Percentiles rank a stretch among this genome's conserved stretches.
These are phyloP conservation scores for Strigamia crassipes DNA, from an alignment of 2,888 invertebrate species.

Conservation along the genomic window DNA sequence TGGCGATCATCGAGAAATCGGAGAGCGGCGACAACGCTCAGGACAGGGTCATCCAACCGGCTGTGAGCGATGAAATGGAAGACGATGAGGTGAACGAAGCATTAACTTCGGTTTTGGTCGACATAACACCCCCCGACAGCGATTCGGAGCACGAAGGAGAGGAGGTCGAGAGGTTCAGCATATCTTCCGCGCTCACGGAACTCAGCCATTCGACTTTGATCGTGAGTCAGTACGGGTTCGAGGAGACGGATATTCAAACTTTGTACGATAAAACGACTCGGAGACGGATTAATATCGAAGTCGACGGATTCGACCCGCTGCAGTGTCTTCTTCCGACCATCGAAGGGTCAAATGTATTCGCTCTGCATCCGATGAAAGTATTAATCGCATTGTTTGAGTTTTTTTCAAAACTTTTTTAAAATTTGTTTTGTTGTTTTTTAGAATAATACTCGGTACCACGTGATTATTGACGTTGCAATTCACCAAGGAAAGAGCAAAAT, in stretches of 20 bases:
- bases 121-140: constrained; percentile 52
- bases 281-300: constrained; percentile 67
- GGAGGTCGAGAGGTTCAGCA: constrained; percentile 53
- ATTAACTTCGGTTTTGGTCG: constrained; percentile 50
- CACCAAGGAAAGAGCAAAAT: constrained; percentile 68
- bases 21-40: constrained; percentile 20
- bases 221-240: constrained; percentile 43
- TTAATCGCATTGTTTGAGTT: neutral
- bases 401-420: neutral
- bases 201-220: constrained; percentile 50
- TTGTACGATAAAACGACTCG: constrained; percentile 70
- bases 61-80: constrained; percentile 27
- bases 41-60: constrained; percentile 47
- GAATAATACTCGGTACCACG: constrained; percentile 68
- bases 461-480: constrained; percentile 70
- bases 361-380: constrained; percentile 58
- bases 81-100: constrained; percentile 47
- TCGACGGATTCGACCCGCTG: constrained; percentile 58
- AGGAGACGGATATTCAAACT: constrained; percentile 58
- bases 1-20: constrained; percentile 39
- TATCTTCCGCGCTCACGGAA: constrained; percentile 54
- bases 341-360: constrained; percentile 56
- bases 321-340: constrained; percentile 56
- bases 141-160: constrained; percentile 52
- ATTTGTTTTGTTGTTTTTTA: constrained; percentile 1